Percentiles rank a stretch among this genome's conserved stretches.
phyloP scores from a whole-genome alignment of 2,113 vertebrate species.

The Nesogale talazaci region DNA sequence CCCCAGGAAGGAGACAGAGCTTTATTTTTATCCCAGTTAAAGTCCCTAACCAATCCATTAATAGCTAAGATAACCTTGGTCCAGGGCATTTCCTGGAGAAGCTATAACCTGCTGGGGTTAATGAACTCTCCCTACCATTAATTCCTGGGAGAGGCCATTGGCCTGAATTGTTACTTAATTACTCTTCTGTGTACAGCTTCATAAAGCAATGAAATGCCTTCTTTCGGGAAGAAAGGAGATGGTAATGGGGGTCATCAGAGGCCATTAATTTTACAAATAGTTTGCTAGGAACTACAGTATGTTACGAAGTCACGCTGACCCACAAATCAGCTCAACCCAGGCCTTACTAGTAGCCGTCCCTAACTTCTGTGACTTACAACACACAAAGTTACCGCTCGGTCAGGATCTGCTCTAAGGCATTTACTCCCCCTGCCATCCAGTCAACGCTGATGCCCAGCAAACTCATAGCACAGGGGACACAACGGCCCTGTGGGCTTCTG shows the following conservation, averaged over 20 bases:
- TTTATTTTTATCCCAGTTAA: constrained; percentile 78
- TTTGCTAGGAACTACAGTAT: constrained; percentile 80
- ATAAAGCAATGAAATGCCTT: constrained; percentile 82
- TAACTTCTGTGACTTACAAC: constrained; percentile 46
- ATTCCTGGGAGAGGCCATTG: constrained; percentile 80
- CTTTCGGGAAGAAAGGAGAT: constrained; percentile 81
- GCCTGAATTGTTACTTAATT: constrained; percentile 83
- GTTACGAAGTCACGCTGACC: constrained; percentile 74
- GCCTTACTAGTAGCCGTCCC: constrained; percentile 51
- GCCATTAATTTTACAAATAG: constrained; percentile 83
- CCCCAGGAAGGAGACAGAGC: constrained; percentile 56
- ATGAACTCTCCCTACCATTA: constrained; percentile 81
- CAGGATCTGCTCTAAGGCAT: too few species aligned
- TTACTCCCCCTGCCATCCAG: too few species aligned
- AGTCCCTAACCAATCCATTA: constrained; percentile 75
- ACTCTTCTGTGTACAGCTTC: constrained; percentile 82
- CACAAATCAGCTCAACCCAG: constrained; percentile 72
- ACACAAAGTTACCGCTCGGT: not conserved
- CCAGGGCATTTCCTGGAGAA: constrained; percentile 78
- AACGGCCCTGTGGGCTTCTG: too few species aligned
- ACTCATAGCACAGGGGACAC: too few species aligned
- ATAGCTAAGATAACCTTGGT: constrained; percentile 78
- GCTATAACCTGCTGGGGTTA: constrained; percentile 79
- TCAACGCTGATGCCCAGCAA: too few species aligned
- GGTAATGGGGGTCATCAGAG: constrained; percentile 81